Percentiles rank a stretch among this genome's conserved stretches.
phyloP scores from a whole-genome alignment of 2,888 invertebrate species.

The Cryptosula pallasiana region DNA sequence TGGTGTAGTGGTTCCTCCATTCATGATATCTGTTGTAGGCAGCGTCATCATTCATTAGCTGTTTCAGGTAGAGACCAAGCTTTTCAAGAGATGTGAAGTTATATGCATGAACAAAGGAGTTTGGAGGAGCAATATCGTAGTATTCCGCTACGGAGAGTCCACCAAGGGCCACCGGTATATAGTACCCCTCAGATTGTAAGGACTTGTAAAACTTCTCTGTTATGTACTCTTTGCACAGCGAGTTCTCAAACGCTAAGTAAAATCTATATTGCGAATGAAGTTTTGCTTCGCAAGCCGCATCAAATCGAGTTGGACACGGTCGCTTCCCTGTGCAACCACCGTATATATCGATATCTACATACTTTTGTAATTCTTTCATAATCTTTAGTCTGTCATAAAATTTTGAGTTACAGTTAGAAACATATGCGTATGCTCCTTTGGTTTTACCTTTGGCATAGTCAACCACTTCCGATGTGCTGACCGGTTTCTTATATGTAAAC shows the following conservation, averaged over 20 bases:
- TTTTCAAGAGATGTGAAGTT: neutral
- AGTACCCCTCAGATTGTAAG: neutral
- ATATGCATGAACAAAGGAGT: slow-evolving; percentile 12
- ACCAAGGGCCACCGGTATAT: neutral
- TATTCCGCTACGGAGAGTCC: neutral
- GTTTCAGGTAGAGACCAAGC: neutral
- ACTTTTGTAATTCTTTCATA: neutral
- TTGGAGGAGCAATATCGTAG: neutral
- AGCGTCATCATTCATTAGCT: neutral
- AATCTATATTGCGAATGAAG: neutral
- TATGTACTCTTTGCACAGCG: neutral
- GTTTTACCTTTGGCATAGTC: neutral
- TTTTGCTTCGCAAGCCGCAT: neutral
- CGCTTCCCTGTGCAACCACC: neutral
- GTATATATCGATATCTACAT: neutral
- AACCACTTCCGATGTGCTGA: neutral
- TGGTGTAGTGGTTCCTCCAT: neutral
- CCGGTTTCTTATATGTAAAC: neutral
- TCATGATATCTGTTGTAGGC: slow-evolving; percentile 5
- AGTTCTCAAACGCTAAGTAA: slow-evolving; percentile 22
- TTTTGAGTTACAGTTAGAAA: slow-evolving; percentile 7
- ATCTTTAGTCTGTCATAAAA: neutral
- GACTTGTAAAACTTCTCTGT: slow-evolving; percentile 18
- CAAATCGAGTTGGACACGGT: neutral
- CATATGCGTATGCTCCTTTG: neutral